phyloP scores from a whole-genome alignment of 2,113 vertebrate species.

The Hoplias malabaricus region DNA sequence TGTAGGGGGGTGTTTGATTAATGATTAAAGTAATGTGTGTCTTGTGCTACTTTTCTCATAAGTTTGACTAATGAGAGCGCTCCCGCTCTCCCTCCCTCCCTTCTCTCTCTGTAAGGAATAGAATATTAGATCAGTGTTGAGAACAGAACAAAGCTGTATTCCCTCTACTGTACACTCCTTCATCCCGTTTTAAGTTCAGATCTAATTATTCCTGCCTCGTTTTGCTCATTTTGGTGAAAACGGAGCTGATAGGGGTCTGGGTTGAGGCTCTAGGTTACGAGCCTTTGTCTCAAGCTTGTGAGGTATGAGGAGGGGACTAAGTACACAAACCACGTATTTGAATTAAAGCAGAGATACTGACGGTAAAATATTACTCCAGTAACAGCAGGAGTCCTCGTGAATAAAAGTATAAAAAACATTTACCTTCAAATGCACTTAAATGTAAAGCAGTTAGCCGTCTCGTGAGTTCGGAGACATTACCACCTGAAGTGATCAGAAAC shows the following conservation, averaged over 20 bases:
- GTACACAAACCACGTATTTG: too few relatives aligned
- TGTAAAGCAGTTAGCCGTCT: too few relatives aligned
- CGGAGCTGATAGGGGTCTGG: neutral
- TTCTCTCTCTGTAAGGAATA: neutral
- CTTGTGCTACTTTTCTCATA: conserved; percentile 6
- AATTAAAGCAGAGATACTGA: too few relatives aligned
- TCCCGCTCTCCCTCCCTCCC: neutral
- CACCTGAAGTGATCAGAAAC: too few relatives aligned
- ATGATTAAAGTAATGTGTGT: conserved; percentile 16
- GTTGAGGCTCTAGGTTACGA: too few relatives aligned
- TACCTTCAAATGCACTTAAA: too few relatives aligned
- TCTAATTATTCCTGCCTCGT: conserved; percentile 2
- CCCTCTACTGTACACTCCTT: neutral
- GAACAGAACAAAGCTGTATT: conserved; percentile 6
- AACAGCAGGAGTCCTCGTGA: too few relatives aligned
- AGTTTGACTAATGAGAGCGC: conserved; percentile 8
- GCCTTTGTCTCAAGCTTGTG: too few relatives aligned
- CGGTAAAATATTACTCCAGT: too few relatives aligned
- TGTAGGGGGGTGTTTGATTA: neutral
- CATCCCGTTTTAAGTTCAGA: neutral
- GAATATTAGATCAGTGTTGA: neutral
- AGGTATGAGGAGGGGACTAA: too few relatives aligned
- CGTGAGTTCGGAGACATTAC: too few relatives aligned
- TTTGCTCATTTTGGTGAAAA: neutral
- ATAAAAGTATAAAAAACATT: too few relatives aligned